phyloP scores from a whole-genome alignment of 2,888 invertebrate species.

The Pemphredon lugubris region DNA sequence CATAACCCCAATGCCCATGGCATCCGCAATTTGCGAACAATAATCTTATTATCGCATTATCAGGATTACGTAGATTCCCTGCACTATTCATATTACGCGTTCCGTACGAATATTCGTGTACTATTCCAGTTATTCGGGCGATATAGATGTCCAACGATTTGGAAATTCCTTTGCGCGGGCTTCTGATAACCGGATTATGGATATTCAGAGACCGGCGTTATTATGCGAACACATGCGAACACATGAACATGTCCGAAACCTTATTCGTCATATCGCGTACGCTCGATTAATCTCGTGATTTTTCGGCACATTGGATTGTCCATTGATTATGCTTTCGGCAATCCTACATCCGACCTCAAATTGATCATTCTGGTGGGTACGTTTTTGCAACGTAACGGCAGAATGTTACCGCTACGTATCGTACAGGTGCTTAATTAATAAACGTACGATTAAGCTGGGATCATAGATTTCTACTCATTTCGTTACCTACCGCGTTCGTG shows the following conservation, averaged over 20 bases:
- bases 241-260: slow-evolving; percentile 7
- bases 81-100: slow-evolving; percentile 7
- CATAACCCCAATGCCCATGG: neutral
- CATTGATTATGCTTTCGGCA: too few relatives aligned
- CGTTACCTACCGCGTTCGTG: too few relatives aligned
- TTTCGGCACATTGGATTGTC: slow-evolving; percentile 22
- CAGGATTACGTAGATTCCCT: slow-evolving; percentile 21
- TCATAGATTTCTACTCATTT: too few relatives aligned
- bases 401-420: too few relatives aligned
- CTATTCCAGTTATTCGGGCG: slow-evolving; percentile 17
- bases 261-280: neutral
- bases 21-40: slow-evolving; percentile 1
- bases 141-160: slow-evolving; percentile 27
- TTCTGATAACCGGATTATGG: slow-evolving; percentile 29
- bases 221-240: neutral
- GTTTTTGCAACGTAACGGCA: too few relatives aligned
- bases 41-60: slow-evolving; percentile 42
- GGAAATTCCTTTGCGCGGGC: slow-evolving; percentile 37
- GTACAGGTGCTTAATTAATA: too few relatives aligned
- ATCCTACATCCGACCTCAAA: too few relatives aligned
- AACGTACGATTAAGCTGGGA: too few relatives aligned
- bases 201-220: slow-evolving; percentile 24
- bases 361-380: too few relatives aligned
- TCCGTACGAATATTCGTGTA: slow-evolving; percentile 3
- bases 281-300: slow-evolving; percentile 32